Conservation (phyloP, 2,888 invertebrate species). For the Chrysolina oricalcia region DNA sequence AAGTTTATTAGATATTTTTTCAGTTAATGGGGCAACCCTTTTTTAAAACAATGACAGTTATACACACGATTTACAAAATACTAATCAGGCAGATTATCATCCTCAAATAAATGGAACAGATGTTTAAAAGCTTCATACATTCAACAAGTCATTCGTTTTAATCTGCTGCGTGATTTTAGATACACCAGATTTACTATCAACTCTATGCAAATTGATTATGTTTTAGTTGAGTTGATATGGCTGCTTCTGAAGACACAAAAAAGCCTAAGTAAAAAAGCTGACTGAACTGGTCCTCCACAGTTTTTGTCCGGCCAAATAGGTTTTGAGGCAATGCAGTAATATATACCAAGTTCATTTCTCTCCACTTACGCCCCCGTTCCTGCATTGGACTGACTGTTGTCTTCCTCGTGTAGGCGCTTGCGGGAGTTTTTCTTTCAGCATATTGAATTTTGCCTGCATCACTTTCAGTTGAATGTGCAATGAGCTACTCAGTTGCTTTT, state of each 20-base stretch:
- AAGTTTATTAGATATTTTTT: too few relatives aligned
- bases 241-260: constrained; percentile 29
- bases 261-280: constrained; percentile 44
- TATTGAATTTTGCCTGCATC: constrained; percentile 84
- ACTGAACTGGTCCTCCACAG: constrained; percentile 47
- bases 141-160: neutral
- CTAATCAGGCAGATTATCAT: too few relatives aligned
- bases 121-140: neutral
- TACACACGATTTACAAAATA: too few relatives aligned
- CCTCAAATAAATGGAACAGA: too few relatives aligned
- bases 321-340: constrained; percentile 40
- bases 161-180: neutral
- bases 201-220: constrained; percentile 23
- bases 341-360: constrained; percentile 43
- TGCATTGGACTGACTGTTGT: constrained; percentile 18
- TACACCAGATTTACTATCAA: constrained; percentile 8
- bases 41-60: too few relatives aligned
- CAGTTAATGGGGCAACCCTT: too few relatives aligned
- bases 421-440: constrained; percentile 77
- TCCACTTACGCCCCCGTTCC: constrained; percentile 39
- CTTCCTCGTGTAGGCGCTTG: constrained; percentile 34
- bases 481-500: constrained; percentile 84
- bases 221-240: constrained; percentile 20
- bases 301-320: constrained; percentile 41
- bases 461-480: constrained; percentile 81